A percentile compares a stretch with the other conserved stretches of the same genome.
These are phyloP conservation scores for Steinernema feltiae DNA, from an alignment of 1,140 invertebrate species.

Conservation along the genomic window DNA sequence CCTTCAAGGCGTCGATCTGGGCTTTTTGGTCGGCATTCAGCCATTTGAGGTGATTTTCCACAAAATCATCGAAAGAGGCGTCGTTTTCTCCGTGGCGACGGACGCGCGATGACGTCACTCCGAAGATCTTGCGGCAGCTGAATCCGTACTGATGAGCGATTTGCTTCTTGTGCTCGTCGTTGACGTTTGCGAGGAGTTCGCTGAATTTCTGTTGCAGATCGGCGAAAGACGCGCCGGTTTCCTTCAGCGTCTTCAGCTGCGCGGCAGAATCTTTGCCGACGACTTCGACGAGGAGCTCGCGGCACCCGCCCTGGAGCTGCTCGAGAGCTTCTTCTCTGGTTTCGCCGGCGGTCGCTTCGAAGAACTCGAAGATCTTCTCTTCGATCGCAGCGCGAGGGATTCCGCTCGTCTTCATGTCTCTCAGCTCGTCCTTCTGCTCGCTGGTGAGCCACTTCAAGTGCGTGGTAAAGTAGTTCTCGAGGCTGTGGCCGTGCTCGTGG, in stretches of 20 bases:
- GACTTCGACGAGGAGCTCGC: conserved; percentile 26
- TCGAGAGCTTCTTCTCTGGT: conserved; percentile 11
- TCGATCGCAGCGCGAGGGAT: conserved; percentile 1
- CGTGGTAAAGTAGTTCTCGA: not conserved
- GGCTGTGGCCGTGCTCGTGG: not conserved
- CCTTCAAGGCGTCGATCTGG: not conserved
- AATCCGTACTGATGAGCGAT: conserved; percentile 15
- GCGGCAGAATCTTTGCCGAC: conserved; percentile 37
- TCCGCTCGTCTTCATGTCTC: not conserved
- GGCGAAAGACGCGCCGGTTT: conserved; percentile 31
- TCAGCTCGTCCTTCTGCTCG: conserved; percentile 11
- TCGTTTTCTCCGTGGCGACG: not conserved
- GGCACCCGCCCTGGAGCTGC: conserved; percentile 28
- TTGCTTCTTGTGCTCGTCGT: conserved; percentile 13
- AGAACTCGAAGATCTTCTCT: conserved; percentile 14
- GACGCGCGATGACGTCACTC: not conserved
- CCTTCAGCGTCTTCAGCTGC: conserved; percentile 31
- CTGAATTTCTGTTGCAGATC: conserved; percentile 33
- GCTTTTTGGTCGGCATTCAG: not conserved
- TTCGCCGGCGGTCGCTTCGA: conserved; percentile 13
- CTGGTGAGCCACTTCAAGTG: conserved; percentile 15
- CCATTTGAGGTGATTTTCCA: not conserved
- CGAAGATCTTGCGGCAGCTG: conserved; percentile 16
- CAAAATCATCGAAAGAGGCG: not conserved
- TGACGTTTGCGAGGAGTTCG: conserved; percentile 16